Percentiles rank a stretch among this genome's conserved stretches.
These are phyloP conservation scores for Amiota communis DNA, from an alignment of 2,888 invertebrate genomes.

Conservation along the genomic window DNA sequence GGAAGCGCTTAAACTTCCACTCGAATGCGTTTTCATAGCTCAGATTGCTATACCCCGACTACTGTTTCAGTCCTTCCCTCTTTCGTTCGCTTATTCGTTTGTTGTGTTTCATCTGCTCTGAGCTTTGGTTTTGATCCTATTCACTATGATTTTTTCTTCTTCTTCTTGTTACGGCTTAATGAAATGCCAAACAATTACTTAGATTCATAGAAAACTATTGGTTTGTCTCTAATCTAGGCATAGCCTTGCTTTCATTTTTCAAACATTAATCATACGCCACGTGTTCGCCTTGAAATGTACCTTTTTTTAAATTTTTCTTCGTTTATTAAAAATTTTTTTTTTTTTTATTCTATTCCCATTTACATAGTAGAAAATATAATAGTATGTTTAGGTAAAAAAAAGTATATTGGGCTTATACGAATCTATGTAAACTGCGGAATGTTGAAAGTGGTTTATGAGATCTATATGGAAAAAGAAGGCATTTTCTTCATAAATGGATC, in stretches of 20 bases:
- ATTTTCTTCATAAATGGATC: no score
- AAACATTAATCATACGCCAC: slow-evolving; percentile 60
- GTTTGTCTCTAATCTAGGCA: background rate
- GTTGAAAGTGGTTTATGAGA: no score
- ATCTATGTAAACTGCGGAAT: no score
- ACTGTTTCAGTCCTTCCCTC: background rate
- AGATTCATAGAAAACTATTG: slow-evolving; percentile 5
- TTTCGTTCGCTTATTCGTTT: background rate
- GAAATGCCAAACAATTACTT: slow-evolving; percentile 19
- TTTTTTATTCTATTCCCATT: no score
- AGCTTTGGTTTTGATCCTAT: background rate
- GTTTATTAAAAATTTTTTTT: no score
- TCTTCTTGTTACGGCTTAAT: slow-evolving; percentile 16
- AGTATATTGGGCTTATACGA: no score
- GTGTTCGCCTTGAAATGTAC: slow-evolving; percentile 35
- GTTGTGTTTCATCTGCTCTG: background rate
- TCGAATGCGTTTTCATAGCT: slow-evolving; percentile 54
- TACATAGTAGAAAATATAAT: no score
- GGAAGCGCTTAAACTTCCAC: slow-evolving; percentile 67
- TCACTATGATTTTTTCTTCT: background rate
- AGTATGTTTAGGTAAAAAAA: no score
- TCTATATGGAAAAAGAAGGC: no score
- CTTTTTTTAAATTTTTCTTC: no score
- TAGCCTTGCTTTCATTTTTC: background rate
- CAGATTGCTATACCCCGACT: no score